phyloP scores from a whole-genome alignment of 2,888 invertebrate species.

The Criorhina ranunculi region DNA sequence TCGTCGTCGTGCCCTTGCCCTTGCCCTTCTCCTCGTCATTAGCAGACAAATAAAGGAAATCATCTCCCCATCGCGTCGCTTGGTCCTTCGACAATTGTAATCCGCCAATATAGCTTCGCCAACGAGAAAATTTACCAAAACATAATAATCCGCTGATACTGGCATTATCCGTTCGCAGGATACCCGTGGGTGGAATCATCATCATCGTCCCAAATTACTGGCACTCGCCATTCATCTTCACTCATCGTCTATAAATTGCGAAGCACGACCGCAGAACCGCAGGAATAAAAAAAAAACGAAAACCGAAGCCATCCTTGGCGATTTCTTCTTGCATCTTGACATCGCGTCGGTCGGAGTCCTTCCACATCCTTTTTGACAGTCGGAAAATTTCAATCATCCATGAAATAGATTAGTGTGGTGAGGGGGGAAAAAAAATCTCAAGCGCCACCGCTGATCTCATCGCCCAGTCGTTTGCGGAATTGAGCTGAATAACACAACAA shows the following conservation, averaged over 20 bases:
- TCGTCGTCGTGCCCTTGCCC: not conserved
- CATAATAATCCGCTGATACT: conserved; percentile 72
- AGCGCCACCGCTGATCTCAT: conserved; percentile 69
- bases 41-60: conserved; percentile 67
- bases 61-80: conserved; percentile 50
- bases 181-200: conserved; percentile 65
- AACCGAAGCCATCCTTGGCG: conserved; percentile 25
- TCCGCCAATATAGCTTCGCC: conserved; percentile 65
- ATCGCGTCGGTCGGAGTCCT: not conserved
- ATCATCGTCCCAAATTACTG: conserved; percentile 57
- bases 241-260: conserved; percentile 63
- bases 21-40: conserved; percentile 26
- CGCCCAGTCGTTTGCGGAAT: conserved; percentile 67
- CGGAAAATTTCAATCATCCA: conserved; percentile 72
- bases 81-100: conserved; percentile 70
- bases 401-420: conserved; percentile 58
- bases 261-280: not conserved
- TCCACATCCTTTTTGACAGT: conserved; percentile 52
- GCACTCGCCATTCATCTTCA: conserved; percentile 62
- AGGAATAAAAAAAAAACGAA: conserved; percentile 17
- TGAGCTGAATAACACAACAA: conserved; percentile 40
- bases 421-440: conserved; percentile 50
- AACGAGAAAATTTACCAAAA: conserved; percentile 42
- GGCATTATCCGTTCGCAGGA: conserved; percentile 47
- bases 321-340: conserved; percentile 40